phyloP scores from a whole-genome alignment of 2,888 invertebrate species.

The Drosophila subsilvestris region DNA sequence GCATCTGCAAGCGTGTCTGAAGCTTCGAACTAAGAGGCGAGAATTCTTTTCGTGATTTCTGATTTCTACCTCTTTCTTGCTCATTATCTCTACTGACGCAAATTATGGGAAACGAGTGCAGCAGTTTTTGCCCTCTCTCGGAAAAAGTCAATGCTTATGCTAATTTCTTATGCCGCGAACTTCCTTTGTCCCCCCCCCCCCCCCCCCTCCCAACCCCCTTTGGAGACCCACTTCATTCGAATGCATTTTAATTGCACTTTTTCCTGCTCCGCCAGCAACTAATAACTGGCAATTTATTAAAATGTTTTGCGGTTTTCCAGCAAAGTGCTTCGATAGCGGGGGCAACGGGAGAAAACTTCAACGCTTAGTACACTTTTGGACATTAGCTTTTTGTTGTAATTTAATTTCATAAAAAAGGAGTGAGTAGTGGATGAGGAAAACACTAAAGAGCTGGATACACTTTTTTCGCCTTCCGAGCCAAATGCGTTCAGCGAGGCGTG shows the following conservation, averaged over 20 bases:
- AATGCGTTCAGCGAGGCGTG: constrained; percentile 64
- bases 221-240: constrained; percentile 18
- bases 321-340: constrained; percentile 4
- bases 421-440: not conserved
- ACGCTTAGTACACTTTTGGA: constrained; percentile 54
- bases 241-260: constrained; percentile 78
- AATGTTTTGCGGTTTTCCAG: constrained; percentile 67
- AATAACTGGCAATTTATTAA: constrained; percentile 76
- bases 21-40: not conserved
- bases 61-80: constrained; percentile 39
- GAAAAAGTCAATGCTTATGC: constrained; percentile 63
- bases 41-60: not conserved
- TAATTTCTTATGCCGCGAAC: constrained; percentile 65
- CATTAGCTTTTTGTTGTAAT: constrained; percentile 54
- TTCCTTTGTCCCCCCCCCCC: constrained; percentile 44
- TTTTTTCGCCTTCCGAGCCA: constrained; percentile 42
- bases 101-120: constrained; percentile 75
- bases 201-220: no score
- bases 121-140: constrained; percentile 45
- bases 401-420: constrained; percentile 38
- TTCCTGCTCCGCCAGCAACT: constrained; percentile 65
- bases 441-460: constrained; percentile 11
- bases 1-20: not conserved
- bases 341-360: not conserved
- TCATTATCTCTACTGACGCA: constrained; percentile 66